phyloP scores from a whole-genome alignment of 2,888 invertebrate genomes.

The Oxyteleia sp. region DNA sequence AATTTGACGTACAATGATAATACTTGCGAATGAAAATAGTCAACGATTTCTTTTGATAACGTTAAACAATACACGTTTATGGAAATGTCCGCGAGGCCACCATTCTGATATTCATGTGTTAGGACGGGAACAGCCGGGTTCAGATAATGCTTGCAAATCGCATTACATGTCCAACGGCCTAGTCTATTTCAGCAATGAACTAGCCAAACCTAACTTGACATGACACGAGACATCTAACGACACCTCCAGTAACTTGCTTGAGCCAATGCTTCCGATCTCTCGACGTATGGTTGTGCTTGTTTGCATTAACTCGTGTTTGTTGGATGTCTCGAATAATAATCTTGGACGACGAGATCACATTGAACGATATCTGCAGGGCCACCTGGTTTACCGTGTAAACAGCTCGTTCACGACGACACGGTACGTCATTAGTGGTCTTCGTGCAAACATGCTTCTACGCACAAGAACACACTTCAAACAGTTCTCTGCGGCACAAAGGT shows the following conservation, averaged over 20 bases:
- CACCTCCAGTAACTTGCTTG: constrained; percentile 62
- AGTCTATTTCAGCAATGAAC: constrained; percentile 65
- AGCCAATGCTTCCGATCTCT: constrained; percentile 62
- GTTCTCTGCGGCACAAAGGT: constrained; percentile 64
- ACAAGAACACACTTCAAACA: constrained; percentile 65
- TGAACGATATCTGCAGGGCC: constrained; percentile 71
- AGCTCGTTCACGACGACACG: constrained; percentile 82
- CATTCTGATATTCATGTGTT: constrained; percentile 53
- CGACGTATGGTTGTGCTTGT: constrained; percentile 62
- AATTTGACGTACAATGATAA: constrained; percentile 9
- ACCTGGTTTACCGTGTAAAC: constrained; percentile 85
- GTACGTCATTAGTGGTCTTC: constrained; percentile 83
- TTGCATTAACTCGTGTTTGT: constrained; percentile 68
- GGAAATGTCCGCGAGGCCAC: constrained; percentile 82
- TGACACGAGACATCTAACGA: constrained; percentile 68
- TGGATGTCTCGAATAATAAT: constrained; percentile 76
- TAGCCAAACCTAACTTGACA: constrained; percentile 66
- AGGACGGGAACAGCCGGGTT: constrained; percentile 75
- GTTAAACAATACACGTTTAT: constrained; percentile 80
- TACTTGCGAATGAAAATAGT: constrained; percentile 62
- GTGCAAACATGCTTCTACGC: constrained; percentile 78
- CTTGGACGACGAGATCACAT: constrained; percentile 71
- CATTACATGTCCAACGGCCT: constrained; percentile 82
- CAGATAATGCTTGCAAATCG: constrained; percentile 87
- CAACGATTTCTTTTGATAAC: constrained; percentile 81